Evolutionary conservation across 2,113 vertebrate genomes (phyloP).

Genomic region (Prinia subflava): DNA sequence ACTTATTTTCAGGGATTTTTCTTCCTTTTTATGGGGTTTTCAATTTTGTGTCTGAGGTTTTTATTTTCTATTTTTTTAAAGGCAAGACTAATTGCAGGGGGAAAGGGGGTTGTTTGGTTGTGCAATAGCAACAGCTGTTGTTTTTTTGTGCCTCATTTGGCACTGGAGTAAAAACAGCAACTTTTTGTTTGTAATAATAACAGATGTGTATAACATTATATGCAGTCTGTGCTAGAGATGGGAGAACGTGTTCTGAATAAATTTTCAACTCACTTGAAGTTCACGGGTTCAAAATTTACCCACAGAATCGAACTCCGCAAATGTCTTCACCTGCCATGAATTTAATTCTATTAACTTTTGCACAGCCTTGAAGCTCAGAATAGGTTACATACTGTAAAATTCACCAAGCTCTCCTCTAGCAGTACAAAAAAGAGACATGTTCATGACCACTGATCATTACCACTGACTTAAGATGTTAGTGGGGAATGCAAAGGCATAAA

Average conservation of each 20-base stretch:
- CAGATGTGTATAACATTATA: conserved; percentile 80
- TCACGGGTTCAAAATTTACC: conserved; percentile 67
- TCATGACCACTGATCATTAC: background rate
- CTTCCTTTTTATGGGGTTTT: conserved; percentile 66
- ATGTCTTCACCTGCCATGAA: conserved; percentile 19
- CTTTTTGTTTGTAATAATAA: conserved; percentile 76
- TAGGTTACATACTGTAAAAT: background rate
- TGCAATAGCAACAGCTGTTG: conserved; percentile 79
- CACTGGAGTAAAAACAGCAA: conserved; percentile 68
- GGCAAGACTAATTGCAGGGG: conserved; percentile 68
- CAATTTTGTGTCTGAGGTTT: conserved; percentile 73
- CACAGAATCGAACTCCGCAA: background rate
- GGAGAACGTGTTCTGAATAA: conserved; percentile 53
- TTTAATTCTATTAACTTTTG: conserved; percentile 34
- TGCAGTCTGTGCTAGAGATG: conserved; percentile 58
- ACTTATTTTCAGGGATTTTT: conserved; percentile 43
- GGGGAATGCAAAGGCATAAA: background rate
- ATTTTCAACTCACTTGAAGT: conserved; percentile 62
- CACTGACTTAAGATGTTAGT: background rate
- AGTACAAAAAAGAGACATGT: conserved; percentile 12
- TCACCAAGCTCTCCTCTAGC: background rate
- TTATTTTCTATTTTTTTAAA: conserved; percentile 60
- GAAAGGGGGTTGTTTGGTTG: conserved; percentile 61
- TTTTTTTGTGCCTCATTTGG: conserved; percentile 75
- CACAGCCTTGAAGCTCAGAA: background rate